Evolutionary conservation across 2,888 invertebrate species (phyloP), one percentile per base, ranked within the genome.

Genomic region (Euplagia quadripunctaria): DNA sequence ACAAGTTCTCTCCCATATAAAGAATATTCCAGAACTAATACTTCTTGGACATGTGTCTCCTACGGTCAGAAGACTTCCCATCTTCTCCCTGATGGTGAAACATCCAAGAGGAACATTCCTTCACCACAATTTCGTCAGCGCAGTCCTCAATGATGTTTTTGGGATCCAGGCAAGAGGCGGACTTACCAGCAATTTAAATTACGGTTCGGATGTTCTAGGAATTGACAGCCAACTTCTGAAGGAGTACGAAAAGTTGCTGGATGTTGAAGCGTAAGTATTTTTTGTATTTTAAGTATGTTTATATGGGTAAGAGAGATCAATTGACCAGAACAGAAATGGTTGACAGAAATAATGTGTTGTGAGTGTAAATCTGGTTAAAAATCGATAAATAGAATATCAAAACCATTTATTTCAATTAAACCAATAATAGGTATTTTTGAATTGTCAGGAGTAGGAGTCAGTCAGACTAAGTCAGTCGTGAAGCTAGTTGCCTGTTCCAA

Each of bases 131-230:
- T 97, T 98, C 94, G 97, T 99, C 14, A 97, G 98, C 83, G 97
- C 98, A 14, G 96, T 99, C 41, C 96, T 99, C 65, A 99, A 99
- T 88, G 99, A 99, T 88, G 97, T 99, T 46, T 99, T 98, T 90
- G 99, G 99, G 0, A 98, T 99, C 72, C 99, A 99, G 93, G 98
- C 97, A 0, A 96, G 98, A 77, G 97, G 98, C 0, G 98, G 98
- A 0, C 97, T 98, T 85, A 97, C 97, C 20, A 98, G 98, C 91
- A 98, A 98, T 67, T 97, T 98, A 71, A 97, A 98, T 72, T 98
- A 99, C 88, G 98, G 98, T 5, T 97, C 98, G 91, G 98, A 98
- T 92, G 94, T 98, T 31, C 95, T 99, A 73, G 98, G 98, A 16
- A 98, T 99, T 77, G 97, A 98, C 85, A 97, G 97, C 80, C 96